Percentiles rank a stretch among this genome's conserved stretches.
phyloP scores from a whole-genome alignment of 2,113 vertebrate genomes.

The Albula glossodonta region DNA sequence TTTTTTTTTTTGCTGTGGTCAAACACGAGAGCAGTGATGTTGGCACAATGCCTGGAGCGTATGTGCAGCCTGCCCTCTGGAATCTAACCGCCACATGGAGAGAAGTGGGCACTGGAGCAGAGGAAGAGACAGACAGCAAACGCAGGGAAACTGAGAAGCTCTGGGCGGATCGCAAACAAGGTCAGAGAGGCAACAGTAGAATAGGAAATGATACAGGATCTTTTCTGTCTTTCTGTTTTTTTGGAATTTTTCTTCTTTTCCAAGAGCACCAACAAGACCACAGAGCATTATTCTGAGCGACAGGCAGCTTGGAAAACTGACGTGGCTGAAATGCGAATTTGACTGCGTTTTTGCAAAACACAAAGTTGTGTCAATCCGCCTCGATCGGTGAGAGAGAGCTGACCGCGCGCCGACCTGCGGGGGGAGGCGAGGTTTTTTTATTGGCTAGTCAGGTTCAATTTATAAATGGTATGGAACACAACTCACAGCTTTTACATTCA shows the following conservation, averaged over 20 bases:
- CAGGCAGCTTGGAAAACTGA: conserved; percentile 62
- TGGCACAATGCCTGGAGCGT: conserved; percentile 50
- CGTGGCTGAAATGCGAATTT: conserved; percentile 67
- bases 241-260: conserved; percentile 18
- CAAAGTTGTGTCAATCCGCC: conserved; percentile 53
- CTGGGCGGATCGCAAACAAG: conserved; percentile 61
- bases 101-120: conserved; percentile 7
- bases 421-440: conserved; percentile 49
- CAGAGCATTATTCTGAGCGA: conserved; percentile 49
- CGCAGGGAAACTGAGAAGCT: conserved; percentile 54
- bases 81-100: conserved; percentile 11
- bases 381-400: conserved; percentile 53
- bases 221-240: conserved; percentile 17
- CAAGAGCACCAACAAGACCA: not conserved
- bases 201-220: conserved; percentile 72
- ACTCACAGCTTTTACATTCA: conserved; percentile 36
- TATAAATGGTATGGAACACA: conserved; percentile 51
- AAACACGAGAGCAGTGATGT: conserved; percentile 55
- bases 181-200: conserved; percentile 63
- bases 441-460: conserved; percentile 62
- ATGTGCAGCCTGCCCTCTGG: not conserved
- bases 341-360: conserved; percentile 65
- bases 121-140: conserved; percentile 33
- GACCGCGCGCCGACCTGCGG: conserved; percentile 52
- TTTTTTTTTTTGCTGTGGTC: conserved; percentile 59